Conservation (phyloP, 2,888 invertebrate genomes). For the Hermodice carunculata region DNA sequence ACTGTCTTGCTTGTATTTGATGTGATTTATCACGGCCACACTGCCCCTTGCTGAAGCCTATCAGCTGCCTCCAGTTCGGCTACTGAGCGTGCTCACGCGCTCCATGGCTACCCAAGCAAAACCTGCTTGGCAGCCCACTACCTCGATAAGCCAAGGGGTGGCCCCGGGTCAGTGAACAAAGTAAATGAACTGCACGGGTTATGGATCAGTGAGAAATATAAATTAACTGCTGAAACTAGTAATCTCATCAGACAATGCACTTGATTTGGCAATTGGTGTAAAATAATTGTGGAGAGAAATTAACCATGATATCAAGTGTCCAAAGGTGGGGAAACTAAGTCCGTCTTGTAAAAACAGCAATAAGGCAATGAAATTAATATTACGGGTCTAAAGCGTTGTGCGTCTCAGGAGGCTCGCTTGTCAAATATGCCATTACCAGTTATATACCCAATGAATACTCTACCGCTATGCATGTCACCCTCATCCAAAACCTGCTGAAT, state of each 20-base stretch:
- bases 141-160: constrained; percentile 18
- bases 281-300: constrained; percentile 17
- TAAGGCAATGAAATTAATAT: no score
- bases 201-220: constrained; percentile 15
- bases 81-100: constrained; percentile 13
- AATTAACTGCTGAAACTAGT: constrained; percentile 19
- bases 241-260: constrained; percentile 16
- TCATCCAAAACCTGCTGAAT: no score
- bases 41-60: constrained; percentile 3
- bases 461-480: no score
- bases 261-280: constrained; percentile 21
- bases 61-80: constrained; percentile 16
- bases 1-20: constrained; percentile 17
- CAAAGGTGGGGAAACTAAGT: no score
- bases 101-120: constrained; percentile 24
- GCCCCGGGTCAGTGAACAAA: constrained; percentile 14
- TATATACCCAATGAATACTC: no score
- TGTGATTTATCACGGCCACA: constrained; percentile 19
- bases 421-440: no score
- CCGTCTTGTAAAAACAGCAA: no score
- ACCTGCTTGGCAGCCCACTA: constrained; percentile 6
- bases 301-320: constrained; percentile 1
- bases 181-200: constrained; percentile 10
- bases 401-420: no score
- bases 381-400: no score